Evolutionary conservation across 2,113 vertebrate genomes (phyloP), one percentile per base, ranked within the genome.

Genomic region (Myanophis thanlyinensis): DNA sequence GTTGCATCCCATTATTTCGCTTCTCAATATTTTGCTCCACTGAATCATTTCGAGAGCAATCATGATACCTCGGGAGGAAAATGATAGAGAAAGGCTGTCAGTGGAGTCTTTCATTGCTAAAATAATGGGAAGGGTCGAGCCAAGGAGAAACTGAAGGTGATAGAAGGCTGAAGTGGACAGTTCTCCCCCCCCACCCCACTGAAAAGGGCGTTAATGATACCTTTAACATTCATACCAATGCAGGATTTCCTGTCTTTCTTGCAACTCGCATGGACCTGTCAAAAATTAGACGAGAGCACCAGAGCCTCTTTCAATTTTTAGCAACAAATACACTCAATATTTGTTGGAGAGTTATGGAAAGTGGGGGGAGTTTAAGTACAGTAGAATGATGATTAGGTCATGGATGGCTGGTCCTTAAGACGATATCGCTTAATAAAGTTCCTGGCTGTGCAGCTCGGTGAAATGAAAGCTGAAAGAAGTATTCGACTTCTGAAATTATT

Each of bases 11-110:
- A 93, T 89, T 0, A 80, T 92, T 96, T 91, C 0, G 85, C 88
- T 91, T 93, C 85, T 30, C 94, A 95, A 96, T 95, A 94, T 89
- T 95, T 95, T 96, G 95, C 95, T 97, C 91, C 92, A 95, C 87
- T 95, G 96, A 95, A 91, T 95, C 95, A 87, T 91, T 94, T 96
- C 87, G 91, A 96, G 93, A 95, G 87, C 93, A 94, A 94, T 92
- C 95, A 89, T 85, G 91, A 88, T 73, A 94, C 94, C 93, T 95
- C 84, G 84, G 80, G 49, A 59, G 93, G 93, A 59, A 88, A 94
- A 95, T 93, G 27, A 49, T 85, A 59, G 94, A 95, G 94, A 46
- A 73, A 95, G 95, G 92, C 94, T 85, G 94, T 62, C 93, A 94
- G 96, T 95, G 93, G 95, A 95, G 96, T 96, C 95, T 85, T 92